These are phyloP conservation scores for Muntiacus muntjak DNA, from an alignment of 2,113 vertebrate species.

Conservation along the genomic window DNA sequence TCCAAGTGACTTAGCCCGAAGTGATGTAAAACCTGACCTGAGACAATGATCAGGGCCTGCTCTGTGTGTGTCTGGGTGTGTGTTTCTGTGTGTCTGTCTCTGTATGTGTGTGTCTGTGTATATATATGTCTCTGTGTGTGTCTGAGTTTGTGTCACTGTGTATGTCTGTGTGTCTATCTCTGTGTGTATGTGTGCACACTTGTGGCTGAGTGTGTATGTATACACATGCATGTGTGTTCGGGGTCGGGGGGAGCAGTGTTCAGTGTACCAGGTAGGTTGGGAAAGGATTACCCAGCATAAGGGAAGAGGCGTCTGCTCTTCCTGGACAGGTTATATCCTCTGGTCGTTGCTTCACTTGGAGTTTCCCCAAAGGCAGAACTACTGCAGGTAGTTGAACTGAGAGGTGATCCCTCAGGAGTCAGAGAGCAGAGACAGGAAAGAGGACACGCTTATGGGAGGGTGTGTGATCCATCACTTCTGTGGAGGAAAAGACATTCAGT, in stretches of 20 bases:
- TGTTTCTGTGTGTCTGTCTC: neutral
- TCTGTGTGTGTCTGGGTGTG: neutral
- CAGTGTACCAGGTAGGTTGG: neutral
- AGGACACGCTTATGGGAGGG: neutral
- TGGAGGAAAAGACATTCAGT: neutral
- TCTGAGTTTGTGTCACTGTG: neutral
- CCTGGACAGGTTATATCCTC: neutral
- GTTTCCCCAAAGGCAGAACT: neutral
- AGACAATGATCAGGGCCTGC: neutral
- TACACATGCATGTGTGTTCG: neutral
- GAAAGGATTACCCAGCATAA: fast-evolving
- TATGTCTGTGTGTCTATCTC: neutral
- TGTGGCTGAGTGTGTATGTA: neutral
- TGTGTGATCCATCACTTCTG: neutral
- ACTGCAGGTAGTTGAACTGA: neutral
- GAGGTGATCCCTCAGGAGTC: neutral
- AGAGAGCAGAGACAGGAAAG: neutral
- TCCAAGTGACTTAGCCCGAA: neutral
- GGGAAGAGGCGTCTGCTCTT: neutral
- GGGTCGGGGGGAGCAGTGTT: neutral
- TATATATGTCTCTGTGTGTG: too few species aligned
- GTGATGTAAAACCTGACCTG: neutral
- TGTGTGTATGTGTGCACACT: neutral
- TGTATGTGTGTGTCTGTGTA: neutral
- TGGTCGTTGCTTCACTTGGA: neutral